Base-by-base conservation (phyloP, 2,113 vertebrate species). In the Tiliqua scincoides region DNA sequence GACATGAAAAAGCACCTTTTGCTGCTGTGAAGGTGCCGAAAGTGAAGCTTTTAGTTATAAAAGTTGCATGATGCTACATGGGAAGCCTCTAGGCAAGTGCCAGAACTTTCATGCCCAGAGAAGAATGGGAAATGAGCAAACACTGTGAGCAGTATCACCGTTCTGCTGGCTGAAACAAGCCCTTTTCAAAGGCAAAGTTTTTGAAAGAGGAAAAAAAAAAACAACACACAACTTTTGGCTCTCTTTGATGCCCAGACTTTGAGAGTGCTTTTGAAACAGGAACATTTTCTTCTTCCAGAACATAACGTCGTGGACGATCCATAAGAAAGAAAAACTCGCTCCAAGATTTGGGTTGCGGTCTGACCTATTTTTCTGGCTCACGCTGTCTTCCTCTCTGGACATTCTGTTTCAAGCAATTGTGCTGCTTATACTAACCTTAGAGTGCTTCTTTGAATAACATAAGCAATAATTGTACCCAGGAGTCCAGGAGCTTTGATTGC, bases 11-110 rank as follows among this genome's bases (percentile, higher is more conserved):
- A 87, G 35, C n/a, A 59, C 11, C 81, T 77, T 77, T 77, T 77
- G 63, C 65, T 82, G 67, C 79, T 67, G 43, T 27, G 59, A 84
- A 75, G 65, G 48, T 32, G 1, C 59, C 32, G 59, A 17, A 85
- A 54, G n/a, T 40, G 0, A 0, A 0, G 25, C 74, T 89, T 89
- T 84, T 63, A 83, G 43, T 17, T 9, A 92, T 15, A 86, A 90
- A 81, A 62, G 43, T 27, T 27, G 2, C 0, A 70, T 72, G 84
- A 32, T 83, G 0, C 12, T 75, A 61, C 4, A 71, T 84, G 62
- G 76, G 21, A 80, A 67, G 0, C 1, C 18, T 65, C 4, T 43
- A 61, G 35, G 17, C 32, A 85, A 2, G 5, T 59, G 48, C 52
- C 25, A 83, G 61, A 87, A 88, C 80, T 62, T 40, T 27, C 59